Conservation (phyloP, 2,113 vertebrate species). For the Pristiophorus japonicus region DNA sequence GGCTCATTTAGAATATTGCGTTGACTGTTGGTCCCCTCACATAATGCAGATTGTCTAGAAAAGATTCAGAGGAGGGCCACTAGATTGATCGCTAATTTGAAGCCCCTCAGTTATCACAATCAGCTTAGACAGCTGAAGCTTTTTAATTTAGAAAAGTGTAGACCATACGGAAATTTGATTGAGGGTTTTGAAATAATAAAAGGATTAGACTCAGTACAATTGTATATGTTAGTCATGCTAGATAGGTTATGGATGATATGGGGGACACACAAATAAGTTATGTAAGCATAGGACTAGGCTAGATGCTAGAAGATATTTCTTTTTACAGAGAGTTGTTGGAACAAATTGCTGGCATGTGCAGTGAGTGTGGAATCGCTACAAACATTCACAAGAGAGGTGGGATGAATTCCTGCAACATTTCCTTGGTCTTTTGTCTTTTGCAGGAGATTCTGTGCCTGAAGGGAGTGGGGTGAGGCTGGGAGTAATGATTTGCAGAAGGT, state of each 20-base stretch:
- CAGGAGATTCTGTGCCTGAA: too few species aligned
- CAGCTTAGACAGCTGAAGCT: neutral
- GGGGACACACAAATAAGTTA: too few species aligned
- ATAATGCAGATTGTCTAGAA: neutral
- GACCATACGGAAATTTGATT: neutral
- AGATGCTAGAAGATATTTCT: too few species aligned
- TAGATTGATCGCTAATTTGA: neutral
- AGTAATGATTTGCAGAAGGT: neutral
- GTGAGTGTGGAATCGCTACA: neutral
- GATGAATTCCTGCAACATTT: neutral
- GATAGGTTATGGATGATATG: neutral
- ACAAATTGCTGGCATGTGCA: neutral
- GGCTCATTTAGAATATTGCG: neutral
- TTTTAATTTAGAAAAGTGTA: neutral
- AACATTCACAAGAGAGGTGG: neutral
- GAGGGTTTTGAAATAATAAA: neutral
- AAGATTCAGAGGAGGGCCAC: neutral
- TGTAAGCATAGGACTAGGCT: too few species aligned
- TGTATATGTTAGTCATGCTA: neutral
- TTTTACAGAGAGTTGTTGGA: neutral
- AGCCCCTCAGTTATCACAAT: neutral
- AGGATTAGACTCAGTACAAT: neutral
- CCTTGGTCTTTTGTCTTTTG: neutral
- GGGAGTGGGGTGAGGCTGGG: neutral
- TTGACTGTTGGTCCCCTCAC: neutral